phyloP scores from a whole-genome alignment of 2,113 vertebrate species.

The Camelus dromedarius region DNA sequence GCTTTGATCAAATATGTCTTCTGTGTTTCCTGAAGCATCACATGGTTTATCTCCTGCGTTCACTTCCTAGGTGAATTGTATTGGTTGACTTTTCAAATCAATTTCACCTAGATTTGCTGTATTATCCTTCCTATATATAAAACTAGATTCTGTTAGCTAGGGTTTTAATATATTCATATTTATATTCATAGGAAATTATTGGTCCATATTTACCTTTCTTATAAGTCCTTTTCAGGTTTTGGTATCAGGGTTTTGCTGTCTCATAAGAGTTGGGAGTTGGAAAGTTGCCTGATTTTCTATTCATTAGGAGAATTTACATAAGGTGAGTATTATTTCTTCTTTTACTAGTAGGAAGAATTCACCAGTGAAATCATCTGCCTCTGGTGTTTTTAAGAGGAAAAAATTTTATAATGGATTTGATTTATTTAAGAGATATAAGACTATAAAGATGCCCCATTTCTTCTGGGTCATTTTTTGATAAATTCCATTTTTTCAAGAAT shows the following conservation, averaged over 20 bases:
- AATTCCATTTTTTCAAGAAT: neutral
- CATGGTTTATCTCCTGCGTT: neutral
- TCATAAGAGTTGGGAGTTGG: neutral
- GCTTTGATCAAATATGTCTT: neutral
- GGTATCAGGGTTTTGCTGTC: neutral
- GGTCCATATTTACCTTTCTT: neutral
- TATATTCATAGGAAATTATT: constrained; percentile 34
- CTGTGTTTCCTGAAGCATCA: neutral
- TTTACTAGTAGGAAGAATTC: neutral
- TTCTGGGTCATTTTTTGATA: neutral
- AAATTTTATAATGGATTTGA: neutral
- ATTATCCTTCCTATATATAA: neutral
- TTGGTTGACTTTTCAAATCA: neutral
- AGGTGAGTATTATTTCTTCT: neutral
- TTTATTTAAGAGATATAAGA: neutral
- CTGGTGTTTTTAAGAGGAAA: neutral
- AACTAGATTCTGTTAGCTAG: neutral
- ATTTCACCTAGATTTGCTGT: neutral
- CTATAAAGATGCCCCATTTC: neutral
- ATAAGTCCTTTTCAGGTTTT: neutral
- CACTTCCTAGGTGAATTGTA: neutral
- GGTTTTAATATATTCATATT: neutral
- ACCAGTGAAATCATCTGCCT: neutral
- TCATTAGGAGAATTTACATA: neutral
- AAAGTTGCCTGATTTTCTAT: neutral